Percentiles rank a stretch among this genome's conserved stretches.
phyloP scores from a whole-genome alignment of 2,888 invertebrate genomes.

The Eupelmus urozonus region DNA sequence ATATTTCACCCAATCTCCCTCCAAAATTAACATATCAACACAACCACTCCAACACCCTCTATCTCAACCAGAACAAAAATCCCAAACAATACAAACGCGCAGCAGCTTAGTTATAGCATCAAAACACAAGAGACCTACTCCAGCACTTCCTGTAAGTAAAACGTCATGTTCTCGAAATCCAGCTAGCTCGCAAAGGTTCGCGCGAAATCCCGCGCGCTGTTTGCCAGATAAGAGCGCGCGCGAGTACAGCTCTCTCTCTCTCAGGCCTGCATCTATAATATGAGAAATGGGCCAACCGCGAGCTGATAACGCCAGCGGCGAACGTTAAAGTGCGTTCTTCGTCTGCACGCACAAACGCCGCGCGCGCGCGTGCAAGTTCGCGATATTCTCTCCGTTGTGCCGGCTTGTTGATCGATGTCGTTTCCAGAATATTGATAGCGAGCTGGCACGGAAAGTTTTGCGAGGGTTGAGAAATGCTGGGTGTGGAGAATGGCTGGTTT shows the following conservation, averaged over 20 bases:
- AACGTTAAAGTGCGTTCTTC: neutral
- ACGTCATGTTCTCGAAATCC: slow-evolving; percentile 18
- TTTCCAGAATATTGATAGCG: slow-evolving; percentile 9
- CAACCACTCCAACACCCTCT: no score
- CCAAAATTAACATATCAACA: no score
- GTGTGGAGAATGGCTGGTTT: no score
- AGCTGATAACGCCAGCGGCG: neutral
- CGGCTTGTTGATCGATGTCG: neutral
- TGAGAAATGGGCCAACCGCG: slow-evolving; percentile 6
- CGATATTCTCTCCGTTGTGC: no score
- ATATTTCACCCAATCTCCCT: no score
- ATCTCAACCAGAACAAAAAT: no score
- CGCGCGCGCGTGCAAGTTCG: neutral
- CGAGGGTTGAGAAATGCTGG: no score
- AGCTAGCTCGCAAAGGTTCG: neutral
- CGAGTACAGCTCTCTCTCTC: neutral
- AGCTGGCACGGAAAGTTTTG: neutral
- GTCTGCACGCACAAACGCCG: neutral
- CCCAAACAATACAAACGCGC: no score
- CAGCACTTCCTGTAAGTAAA: no score
- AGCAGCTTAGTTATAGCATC: no score
- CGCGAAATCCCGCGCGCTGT: neutral
- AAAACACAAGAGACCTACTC: no score
- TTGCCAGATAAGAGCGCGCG: slow-evolving; percentile 14
- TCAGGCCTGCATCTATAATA: slow-evolving; percentile 20